Evolutionary conservation across 2,888 invertebrate species (phyloP).

Genomic region (Eurytoma adleriae): DNA sequence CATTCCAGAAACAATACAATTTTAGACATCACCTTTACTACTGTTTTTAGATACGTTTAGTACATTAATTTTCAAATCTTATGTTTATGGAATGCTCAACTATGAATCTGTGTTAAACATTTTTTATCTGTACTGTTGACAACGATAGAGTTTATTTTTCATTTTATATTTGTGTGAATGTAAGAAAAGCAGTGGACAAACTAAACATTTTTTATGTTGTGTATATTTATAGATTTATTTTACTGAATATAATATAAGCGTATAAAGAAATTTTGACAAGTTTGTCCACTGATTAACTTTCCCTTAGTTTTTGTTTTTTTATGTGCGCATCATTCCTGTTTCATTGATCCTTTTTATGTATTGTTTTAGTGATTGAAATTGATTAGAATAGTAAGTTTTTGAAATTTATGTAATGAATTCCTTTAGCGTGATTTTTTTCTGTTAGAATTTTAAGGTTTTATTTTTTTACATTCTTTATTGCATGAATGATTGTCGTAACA

Average conservation of each 20-base stretch:
- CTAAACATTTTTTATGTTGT: not conserved
- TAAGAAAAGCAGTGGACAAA: constrained; percentile 36
- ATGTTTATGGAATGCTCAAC: constrained; percentile 31
- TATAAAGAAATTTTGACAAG: not conserved
- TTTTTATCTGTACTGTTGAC: constrained; percentile 32
- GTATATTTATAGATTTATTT: not conserved
- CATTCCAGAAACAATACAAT: constrained; percentile 28
- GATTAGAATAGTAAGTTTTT: constrained; percentile 11
- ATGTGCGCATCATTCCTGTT: constrained; percentile 19
- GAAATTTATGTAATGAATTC: constrained; percentile 22
- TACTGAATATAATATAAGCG: too few relatives aligned
- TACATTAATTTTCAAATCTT: constrained; percentile 33
- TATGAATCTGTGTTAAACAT: constrained; percentile 16
- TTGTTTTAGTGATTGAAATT: constrained; percentile 34
- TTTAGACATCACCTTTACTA: constrained; percentile 33
- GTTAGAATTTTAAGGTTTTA: constrained; percentile 7
- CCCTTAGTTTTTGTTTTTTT: constrained; percentile 46
- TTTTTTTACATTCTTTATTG: constrained; percentile 41
- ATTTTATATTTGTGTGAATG: constrained; percentile 43
- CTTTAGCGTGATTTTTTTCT: constrained; percentile 37
- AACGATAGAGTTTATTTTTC: constrained; percentile 31
- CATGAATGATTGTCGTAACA: constrained; percentile 40
- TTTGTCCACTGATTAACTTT: constrained; percentile 44
- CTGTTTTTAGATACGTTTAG: constrained; percentile 23
- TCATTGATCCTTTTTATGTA: constrained; percentile 12